A percentile compares a stretch with the other conserved stretches of the same genome.
Conservation (phyloP, 1,140 invertebrate genomes). For the Rhagoletis pomonella region DNA sequence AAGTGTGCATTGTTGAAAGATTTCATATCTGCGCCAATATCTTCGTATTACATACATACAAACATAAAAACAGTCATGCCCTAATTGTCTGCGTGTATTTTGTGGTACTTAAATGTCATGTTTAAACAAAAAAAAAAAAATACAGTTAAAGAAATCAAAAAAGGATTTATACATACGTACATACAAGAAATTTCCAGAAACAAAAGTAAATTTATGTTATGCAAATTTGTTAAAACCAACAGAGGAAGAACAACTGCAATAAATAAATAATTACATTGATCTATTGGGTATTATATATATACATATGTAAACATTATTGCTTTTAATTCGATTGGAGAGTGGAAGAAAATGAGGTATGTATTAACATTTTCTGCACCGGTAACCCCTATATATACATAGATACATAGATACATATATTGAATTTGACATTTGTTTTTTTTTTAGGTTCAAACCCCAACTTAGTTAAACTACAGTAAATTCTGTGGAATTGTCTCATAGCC, state of each 20-base stretch:
- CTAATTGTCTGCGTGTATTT: conserved; percentile 40
- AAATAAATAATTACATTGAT: not conserved
- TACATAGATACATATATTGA: too few relatives aligned
- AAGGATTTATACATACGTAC: not conserved
- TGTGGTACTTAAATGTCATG: conserved; percentile 46
- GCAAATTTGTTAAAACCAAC: not conserved
- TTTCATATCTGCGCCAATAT: not conserved
- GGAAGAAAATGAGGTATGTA: too few relatives aligned
- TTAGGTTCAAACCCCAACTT: too few relatives aligned
- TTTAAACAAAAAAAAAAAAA: not conserved
- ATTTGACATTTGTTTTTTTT: too few relatives aligned
- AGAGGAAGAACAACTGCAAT: not conserved
- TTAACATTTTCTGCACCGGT: too few relatives aligned
- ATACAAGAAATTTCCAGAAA: conserved; percentile 5
- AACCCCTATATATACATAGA: too few relatives aligned
- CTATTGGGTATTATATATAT: not conserved
- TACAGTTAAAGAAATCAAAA: not conserved
- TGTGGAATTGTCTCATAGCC: too few relatives aligned
- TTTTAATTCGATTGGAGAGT: too few relatives aligned
- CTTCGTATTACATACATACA: not conserved
- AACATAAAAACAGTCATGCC: not conserved
- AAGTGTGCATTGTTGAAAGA: not conserved
- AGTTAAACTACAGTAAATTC: too few relatives aligned
- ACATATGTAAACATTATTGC: not conserved
- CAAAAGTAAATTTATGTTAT: not conserved